Base-by-base conservation (phyloP, 2,797 vertebrate genomes). In the Fringilla coelebs region DNA sequence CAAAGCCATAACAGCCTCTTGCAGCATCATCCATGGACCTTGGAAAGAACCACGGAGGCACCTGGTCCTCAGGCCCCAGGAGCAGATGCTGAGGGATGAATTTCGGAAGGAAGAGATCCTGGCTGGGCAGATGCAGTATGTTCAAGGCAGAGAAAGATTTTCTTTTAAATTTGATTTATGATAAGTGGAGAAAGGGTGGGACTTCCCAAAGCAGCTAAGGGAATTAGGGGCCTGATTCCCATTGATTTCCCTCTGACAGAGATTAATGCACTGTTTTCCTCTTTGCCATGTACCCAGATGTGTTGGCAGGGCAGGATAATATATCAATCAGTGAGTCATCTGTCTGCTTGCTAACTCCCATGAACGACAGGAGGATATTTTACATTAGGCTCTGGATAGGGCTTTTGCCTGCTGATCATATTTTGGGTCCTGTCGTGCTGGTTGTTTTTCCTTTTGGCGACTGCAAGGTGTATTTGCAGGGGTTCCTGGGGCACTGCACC, bases 211-310 rank as follows among this genome's bases (percentile, higher is more conserved):
- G 94, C 85, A 96, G 90, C 95, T 92, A 94, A 95, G 92, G 92
- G 96, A 96, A 95, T 97, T 96, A 96, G 96, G 94, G 90, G 89
- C 93, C 83, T 54, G 72, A 90, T 94, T 96, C 88, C 85, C 94
- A 97, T 95, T 95, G 96, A 96, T 95, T 94, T 96, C 85, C 85
- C 74, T 87, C 83, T 97, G 96, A 96, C 96, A 97, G 91, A 96
- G 96, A 97, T 96, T 94, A 96, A 97, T 97, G 94, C 32, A 93
- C 86, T 95, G 89, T 92, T 96, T 96, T 85, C 88, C 81, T 58
- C 85, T 88, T 58, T 72, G 85, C 0, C 15, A 96, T 82, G 80
- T 82, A 89, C 89, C 95, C 95, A 96, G 96, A 95, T 96, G 96
- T 46, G 13, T 91, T 96, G 96, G 95, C 90, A 94, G 91, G 74